Conservation (phyloP, 2,797 vertebrate genomes). For the Salarias fasciatus region DNA sequence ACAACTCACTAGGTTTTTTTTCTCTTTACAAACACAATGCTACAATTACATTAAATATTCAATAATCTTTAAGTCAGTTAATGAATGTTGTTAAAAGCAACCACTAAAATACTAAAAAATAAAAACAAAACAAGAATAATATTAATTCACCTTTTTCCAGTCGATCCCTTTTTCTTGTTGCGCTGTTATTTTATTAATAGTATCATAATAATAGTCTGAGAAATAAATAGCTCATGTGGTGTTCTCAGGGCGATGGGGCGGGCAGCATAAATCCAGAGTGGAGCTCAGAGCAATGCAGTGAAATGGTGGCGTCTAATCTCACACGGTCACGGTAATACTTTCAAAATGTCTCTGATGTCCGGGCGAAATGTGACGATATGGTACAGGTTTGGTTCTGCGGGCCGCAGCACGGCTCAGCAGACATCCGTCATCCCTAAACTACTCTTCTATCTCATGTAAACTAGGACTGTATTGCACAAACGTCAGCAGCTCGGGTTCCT, state of each 20-base stretch:
- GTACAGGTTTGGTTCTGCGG: constrained; percentile 55
- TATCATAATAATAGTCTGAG: constrained; percentile 82
- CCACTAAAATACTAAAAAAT: constrained; percentile 88
- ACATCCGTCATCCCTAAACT: constrained; percentile 56
- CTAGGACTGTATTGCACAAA: constrained; percentile 82
- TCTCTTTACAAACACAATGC: constrained; percentile 90
- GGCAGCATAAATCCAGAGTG: constrained; percentile 88
- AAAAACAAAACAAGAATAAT: constrained; percentile 84
- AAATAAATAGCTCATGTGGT: constrained; percentile 89
- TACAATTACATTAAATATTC: constrained; percentile 91
- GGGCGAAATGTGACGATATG: constrained; percentile 60
- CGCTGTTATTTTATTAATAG: constrained; percentile 83
- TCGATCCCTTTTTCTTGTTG: constrained; percentile 85
- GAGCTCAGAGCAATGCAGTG: constrained; percentile 80
- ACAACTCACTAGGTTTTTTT: constrained; percentile 88
- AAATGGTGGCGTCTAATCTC: constrained; percentile 73
- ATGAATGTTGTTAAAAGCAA: constrained; percentile 91
- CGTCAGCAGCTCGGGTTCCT: constrained; percentile 72
- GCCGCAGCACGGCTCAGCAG: constrained; percentile 32
- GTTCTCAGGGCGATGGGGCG: constrained; percentile 82
- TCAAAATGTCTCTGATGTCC: constrained; percentile 59
- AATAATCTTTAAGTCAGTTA: constrained; percentile 90
- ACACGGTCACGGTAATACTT: constrained; percentile 62
- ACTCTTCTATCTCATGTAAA: constrained; percentile 70
- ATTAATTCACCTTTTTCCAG: constrained; percentile 87